Evolutionary conservation across 2,888 invertebrate genomes (phyloP).

Genomic region (Limnephilus rhombicus): DNA sequence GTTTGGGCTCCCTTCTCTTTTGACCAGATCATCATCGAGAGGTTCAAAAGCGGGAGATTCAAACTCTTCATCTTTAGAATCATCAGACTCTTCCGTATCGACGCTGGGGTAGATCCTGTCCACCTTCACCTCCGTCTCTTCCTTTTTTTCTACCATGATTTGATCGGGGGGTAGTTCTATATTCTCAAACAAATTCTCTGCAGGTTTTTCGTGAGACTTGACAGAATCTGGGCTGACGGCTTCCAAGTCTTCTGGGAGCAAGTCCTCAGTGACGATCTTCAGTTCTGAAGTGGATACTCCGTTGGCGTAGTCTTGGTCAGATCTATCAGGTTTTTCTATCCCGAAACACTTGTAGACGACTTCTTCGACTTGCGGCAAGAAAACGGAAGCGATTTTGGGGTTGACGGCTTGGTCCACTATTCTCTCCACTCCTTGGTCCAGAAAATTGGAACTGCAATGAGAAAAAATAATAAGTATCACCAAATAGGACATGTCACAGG

Average conservation of each 20-base stretch:
- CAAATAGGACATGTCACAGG: background rate
- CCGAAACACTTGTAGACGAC: conserved; percentile 92
- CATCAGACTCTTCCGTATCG: conserved; percentile 68
- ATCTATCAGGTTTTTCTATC: conserved; percentile 83
- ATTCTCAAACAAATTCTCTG: conserved; percentile 4
- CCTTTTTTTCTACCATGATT: conserved; percentile 67
- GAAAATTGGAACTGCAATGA: conserved; percentile 86
- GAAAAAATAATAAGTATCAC: conserved; percentile 40
- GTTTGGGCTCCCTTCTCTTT: conserved; percentile 77
- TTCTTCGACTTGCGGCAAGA: conserved; percentile 94
- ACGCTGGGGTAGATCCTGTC: conserved; percentile 58
- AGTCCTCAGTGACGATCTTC: conserved; percentile 75
- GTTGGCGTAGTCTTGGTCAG: conserved; percentile 69
- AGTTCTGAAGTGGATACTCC: conserved; percentile 68
- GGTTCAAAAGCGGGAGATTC: conserved; percentile 84
- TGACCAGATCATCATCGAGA: conserved; percentile 73
- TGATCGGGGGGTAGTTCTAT: background rate
- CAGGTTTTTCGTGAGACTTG: conserved; percentile 75
- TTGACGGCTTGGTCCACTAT: conserved; percentile 98
- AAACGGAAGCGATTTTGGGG: conserved; percentile 92
- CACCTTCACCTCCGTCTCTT: conserved; percentile 63
- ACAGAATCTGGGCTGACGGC: conserved; percentile 90
- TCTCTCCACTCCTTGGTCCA: conserved; percentile 94
- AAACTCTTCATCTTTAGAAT: conserved; percentile 78
- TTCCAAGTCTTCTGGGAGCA: conserved; percentile 87